These are phyloP conservation scores for Condylura cristata DNA, from an alignment of 2,113 vertebrate genomes.

Conservation along the genomic window DNA sequence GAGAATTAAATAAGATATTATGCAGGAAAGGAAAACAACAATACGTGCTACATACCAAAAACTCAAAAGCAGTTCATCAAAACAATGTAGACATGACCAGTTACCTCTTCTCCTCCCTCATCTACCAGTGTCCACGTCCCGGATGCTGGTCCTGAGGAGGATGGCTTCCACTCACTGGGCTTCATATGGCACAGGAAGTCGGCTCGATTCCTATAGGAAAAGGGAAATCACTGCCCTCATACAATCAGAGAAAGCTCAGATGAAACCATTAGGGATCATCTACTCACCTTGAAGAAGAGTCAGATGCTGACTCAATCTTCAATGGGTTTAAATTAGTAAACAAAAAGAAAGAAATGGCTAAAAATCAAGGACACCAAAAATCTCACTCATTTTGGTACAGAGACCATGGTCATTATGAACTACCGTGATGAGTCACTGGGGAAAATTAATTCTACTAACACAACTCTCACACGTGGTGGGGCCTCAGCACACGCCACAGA, in stretches of 20 bases:
- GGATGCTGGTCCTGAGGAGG: conserved; percentile 89
- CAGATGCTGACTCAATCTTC: neutral
- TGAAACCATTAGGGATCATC: neutral
- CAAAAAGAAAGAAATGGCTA: neutral
- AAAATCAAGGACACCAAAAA: conserved; percentile 42
- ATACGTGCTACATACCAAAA: neutral
- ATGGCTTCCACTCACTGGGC: conserved; percentile 89
- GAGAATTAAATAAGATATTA: neutral
- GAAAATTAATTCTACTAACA: neutral
- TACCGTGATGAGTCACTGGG: neutral
- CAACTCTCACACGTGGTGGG: neutral
- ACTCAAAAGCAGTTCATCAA: neutral
- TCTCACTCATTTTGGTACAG: neutral
- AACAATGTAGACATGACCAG: neutral
- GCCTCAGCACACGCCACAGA: neutral
- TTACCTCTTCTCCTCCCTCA: conserved; percentile 98
- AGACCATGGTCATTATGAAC: neutral
- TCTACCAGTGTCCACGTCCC: conserved; percentile 98
- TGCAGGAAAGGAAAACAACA: neutral
- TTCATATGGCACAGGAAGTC: conserved; percentile 96
- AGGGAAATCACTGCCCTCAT: neutral
- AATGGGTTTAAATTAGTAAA: neutral
- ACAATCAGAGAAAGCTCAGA: neutral
- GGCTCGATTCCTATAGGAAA: conserved; percentile 89
- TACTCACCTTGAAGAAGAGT: neutral